Conservation (phyloP, 2,797 vertebrate species). For the Alosa sapidissima region DNA sequence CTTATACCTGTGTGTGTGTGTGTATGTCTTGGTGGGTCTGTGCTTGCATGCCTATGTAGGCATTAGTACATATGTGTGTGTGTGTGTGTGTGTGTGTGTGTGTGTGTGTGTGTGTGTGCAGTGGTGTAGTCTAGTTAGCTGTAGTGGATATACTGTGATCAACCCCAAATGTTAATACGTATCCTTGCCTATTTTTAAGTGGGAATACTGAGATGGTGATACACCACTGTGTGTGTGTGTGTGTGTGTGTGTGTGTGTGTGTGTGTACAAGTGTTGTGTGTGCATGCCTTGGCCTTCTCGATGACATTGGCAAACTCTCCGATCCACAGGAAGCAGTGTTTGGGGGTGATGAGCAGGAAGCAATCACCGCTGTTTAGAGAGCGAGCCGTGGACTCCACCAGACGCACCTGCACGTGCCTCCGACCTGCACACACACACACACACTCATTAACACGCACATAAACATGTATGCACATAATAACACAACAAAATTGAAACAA, state of each 20-base stretch:
- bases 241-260: not conserved
- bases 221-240: not conserved
- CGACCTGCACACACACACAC: conserved; percentile 71
- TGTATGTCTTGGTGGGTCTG: not conserved
- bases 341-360: conserved; percentile 78
- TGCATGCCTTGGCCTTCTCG: conserved; percentile 79
- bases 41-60: too few species aligned
- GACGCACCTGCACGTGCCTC: conserved; percentile 77
- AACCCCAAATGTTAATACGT: too few species aligned
- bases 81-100: not conserved
- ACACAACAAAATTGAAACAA: not conserved
- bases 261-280: not conserved
- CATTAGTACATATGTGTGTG: not conserved
- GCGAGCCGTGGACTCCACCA: conserved; percentile 72
- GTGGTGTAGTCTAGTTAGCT: too few species aligned
- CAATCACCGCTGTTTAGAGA: conserved; percentile 83
- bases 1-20: too few species aligned
- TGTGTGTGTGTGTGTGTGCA: not conserved
- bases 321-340: conserved; percentile 80
- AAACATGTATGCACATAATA: conserved; percentile 45
- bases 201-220: too few species aligned
- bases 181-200: too few species aligned
- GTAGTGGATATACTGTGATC: too few species aligned
- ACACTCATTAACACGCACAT: conserved; percentile 55
- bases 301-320: conserved; percentile 83